phyloP scores from a whole-genome alignment of 2,797 vertebrate genomes.

The Syndactyla subalaris region DNA sequence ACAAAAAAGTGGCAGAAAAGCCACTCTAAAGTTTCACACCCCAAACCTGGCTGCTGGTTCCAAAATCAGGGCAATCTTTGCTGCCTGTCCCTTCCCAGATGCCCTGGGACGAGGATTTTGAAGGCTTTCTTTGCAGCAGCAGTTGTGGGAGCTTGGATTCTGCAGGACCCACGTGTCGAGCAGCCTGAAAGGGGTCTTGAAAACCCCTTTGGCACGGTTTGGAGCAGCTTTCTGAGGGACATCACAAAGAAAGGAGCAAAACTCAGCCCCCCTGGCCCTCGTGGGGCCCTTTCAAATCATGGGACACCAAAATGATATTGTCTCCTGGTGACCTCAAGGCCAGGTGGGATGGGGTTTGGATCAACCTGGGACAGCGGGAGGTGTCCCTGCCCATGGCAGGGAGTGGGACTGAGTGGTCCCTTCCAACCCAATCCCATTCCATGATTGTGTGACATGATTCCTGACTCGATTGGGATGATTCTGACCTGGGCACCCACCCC shows the following conservation, averaged over 20 bases:
- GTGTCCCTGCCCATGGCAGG: background rate
- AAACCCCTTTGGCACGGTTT: background rate
- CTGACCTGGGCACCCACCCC: background rate
- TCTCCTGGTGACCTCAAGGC: background rate
- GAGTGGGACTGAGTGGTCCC: too few species aligned
- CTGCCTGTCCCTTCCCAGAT: background rate
- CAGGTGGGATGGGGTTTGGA: background rate
- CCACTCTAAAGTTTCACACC: background rate
- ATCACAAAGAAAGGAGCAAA: background rate
- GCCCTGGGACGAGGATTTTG: background rate
- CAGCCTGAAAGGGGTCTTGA: background rate
- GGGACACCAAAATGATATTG: background rate
- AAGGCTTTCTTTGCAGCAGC: background rate
- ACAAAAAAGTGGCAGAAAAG: rapidly evolving
- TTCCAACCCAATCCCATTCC: background rate
- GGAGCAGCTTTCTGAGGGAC: background rate
- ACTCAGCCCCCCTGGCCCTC: background rate
- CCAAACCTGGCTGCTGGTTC: background rate
- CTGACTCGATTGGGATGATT: background rate
- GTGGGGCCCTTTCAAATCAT: background rate
- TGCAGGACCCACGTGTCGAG: background rate
- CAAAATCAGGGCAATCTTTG: background rate
- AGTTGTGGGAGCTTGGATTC: background rate
- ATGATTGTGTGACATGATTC: background rate
- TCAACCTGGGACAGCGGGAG: background rate